A percentile compares a stretch with the other conserved stretches of the same genome.
phyloP scores from a whole-genome alignment of 1,140 invertebrate genomes.

The Bradynema listronoti region DNA sequence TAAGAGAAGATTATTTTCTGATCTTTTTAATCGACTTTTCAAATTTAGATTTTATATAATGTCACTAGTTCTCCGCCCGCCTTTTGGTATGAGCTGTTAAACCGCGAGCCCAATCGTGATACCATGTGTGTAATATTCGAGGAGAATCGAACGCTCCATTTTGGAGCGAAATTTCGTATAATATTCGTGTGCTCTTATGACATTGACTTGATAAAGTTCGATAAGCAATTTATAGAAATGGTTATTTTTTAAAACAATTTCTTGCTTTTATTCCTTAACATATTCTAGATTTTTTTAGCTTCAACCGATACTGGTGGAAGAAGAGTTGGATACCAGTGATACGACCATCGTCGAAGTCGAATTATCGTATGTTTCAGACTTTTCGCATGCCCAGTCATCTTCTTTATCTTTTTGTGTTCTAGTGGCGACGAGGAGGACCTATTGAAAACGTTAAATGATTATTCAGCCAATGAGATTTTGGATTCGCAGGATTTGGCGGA shows the following conservation, averaged over 20 bases:
- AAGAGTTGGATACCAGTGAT: slow-evolving; percentile 8
- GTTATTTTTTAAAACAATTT: slow-evolving; percentile 2
- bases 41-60: slow-evolving; percentile 26
- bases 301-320: slow-evolving; percentile 11
- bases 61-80: slow-evolving; percentile 26
- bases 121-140: slow-evolving; percentile 19
- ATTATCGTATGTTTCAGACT: not conserved
- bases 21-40: slow-evolving; percentile 5
- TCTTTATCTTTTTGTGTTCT: slow-evolving; percentile 4
- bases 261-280: slow-evolving; percentile 7
- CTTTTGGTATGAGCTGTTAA: slow-evolving; percentile 25
- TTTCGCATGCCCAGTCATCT: not conserved
- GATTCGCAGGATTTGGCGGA: slow-evolving; percentile 30
- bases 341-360: not conserved
- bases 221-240: slow-evolving; percentile 23
- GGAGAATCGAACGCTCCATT: slow-evolving; percentile 11
- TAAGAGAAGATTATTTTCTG: not conserved
- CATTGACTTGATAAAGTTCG: slow-evolving; percentile 3
- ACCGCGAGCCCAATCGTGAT: slow-evolving; percentile 31
- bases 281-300: slow-evolving; percentile 19
- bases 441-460: slow-evolving; percentile 29
- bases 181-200: slow-evolving; percentile 25
- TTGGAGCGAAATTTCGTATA: slow-evolving; percentile 17
- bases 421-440: slow-evolving; percentile 25
- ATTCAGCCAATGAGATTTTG: slow-evolving; percentile 25